These are phyloP conservation scores for Magallana gigas DNA, from an alignment of 1,140 invertebrate genomes.

Conservation along the genomic window DNA sequence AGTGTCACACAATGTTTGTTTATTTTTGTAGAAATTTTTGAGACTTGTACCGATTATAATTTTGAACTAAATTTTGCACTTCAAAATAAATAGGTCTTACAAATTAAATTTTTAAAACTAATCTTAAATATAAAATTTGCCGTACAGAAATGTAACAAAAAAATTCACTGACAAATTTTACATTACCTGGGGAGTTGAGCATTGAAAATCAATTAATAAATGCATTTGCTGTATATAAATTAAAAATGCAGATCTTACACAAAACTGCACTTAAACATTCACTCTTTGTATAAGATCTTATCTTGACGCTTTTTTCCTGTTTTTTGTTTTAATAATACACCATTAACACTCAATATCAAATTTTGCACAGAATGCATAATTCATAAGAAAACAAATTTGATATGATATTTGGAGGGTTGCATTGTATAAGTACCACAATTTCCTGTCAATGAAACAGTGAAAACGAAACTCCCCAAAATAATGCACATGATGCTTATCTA, in stretches of 20 bases:
- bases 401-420: neutral
- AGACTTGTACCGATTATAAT: too few species aligned
- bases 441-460: constrained; percentile 17
- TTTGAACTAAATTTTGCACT: too few species aligned
- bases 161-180: too few species aligned
- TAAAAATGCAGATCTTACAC: neutral
- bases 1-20: too few species aligned
- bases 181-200: too few species aligned
- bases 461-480: constrained; percentile 2
- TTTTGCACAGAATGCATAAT: constrained; percentile 10
- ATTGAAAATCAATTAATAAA: too few species aligned
- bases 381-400: neutral
- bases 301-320: neutral
- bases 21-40: too few species aligned
- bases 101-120: too few species aligned
- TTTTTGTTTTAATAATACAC: constrained; percentile 15
- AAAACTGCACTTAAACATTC: neutral
- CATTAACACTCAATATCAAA: neutral
- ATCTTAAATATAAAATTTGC: too few species aligned
- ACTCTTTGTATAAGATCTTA: constrained; percentile 8
- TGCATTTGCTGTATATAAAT: too few species aligned
- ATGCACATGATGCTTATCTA: constrained; percentile 23
- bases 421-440: neutral
- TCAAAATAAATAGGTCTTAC: too few species aligned
- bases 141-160: too few species aligned